A percentile compares a stretch with the other conserved stretches of the same genome.
Evolutionary conservation across 2,888 invertebrate species (phyloP).

Genomic region (Pyrrhosoma nymphula): DNA sequence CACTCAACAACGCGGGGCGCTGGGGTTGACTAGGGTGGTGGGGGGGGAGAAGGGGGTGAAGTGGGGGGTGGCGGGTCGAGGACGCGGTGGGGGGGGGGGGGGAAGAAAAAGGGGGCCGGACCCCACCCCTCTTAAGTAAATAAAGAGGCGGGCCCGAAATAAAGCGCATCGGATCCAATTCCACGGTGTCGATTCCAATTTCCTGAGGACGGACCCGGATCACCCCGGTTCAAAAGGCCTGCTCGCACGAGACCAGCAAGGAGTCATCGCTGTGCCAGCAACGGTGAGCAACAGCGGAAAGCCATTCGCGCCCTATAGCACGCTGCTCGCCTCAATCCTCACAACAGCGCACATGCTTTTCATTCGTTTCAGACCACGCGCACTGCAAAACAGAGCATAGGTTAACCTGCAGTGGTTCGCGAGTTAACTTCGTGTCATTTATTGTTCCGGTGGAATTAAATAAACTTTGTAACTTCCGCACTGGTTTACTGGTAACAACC

Average conservation of each 20-base stretch:
- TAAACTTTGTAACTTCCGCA: too few species aligned
- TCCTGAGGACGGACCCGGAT: not conserved
- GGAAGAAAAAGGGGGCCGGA: not conserved
- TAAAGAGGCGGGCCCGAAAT: constrained; percentile 40
- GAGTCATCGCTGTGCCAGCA: not conserved
- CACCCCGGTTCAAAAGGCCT: not conserved
- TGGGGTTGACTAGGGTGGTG: not conserved
- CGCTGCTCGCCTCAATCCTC: too few species aligned
- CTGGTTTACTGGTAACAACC: too few species aligned
- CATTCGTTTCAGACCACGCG: too few species aligned
- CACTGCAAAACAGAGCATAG: too few species aligned
- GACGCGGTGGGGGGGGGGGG: not conserved
- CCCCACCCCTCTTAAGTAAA: constrained; percentile 46
- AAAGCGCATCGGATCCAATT: constrained; percentile 61
- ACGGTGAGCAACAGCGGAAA: not conserved
- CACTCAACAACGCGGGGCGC: not conserved
- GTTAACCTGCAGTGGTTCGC: too few species aligned
- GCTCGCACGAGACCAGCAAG: not conserved
- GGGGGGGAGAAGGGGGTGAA: not conserved
- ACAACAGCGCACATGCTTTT: too few species aligned
- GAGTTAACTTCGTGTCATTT: too few species aligned
- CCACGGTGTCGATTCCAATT: constrained; percentile 64
- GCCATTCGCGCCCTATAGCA: too few species aligned
- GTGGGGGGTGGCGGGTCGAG: too few species aligned
- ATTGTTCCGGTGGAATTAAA: too few species aligned